Percentiles rank a stretch among this genome's conserved stretches.
phyloP scores from a whole-genome alignment of 2,888 invertebrate genomes.

The Neria commutata region DNA sequence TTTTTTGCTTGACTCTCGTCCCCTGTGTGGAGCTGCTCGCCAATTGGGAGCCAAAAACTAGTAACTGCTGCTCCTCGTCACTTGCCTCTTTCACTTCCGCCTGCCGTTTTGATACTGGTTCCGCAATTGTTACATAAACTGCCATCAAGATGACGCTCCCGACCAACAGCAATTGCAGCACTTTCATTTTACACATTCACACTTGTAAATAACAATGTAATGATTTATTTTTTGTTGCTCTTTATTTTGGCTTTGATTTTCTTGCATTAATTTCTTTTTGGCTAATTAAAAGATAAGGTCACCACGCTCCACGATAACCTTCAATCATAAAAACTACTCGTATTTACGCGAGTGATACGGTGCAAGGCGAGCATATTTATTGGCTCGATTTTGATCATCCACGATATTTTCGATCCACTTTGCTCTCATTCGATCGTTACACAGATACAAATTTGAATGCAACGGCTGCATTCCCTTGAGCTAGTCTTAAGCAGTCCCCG shows the following conservation, averaged over 20 bases:
- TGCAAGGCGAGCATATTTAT: no score
- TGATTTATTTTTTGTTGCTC: background rate
- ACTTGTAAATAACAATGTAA: background rate
- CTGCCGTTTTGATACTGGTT: slow-evolving; percentile 14
- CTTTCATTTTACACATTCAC: slow-evolving; percentile 37
- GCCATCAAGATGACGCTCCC: slow-evolving; percentile 31
- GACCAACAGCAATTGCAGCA: slow-evolving; percentile 21
- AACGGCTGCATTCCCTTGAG: no score
- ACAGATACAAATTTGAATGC: no score
- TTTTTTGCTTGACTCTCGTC: slow-evolving; percentile 2
- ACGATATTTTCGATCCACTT: no score
- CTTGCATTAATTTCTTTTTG: background rate
- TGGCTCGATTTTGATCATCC: no score
- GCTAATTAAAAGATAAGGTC: slow-evolving; percentile 4
- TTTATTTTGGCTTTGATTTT: slow-evolving; percentile 3
- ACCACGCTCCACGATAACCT: no score
- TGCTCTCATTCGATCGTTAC: no score
- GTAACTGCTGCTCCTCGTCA: slow-evolving; percentile 4
- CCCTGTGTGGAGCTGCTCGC: slow-evolving; percentile 6
- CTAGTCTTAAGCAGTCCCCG: no score
- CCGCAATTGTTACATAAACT: slow-evolving; percentile 46
- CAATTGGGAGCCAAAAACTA: slow-evolving; percentile 29
- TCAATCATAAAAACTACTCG: no score
- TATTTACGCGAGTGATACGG: no score
- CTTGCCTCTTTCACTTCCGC: background rate